Conservation (phyloP, 2,888 invertebrate species). For the Leptinotarsa juncta region DNA sequence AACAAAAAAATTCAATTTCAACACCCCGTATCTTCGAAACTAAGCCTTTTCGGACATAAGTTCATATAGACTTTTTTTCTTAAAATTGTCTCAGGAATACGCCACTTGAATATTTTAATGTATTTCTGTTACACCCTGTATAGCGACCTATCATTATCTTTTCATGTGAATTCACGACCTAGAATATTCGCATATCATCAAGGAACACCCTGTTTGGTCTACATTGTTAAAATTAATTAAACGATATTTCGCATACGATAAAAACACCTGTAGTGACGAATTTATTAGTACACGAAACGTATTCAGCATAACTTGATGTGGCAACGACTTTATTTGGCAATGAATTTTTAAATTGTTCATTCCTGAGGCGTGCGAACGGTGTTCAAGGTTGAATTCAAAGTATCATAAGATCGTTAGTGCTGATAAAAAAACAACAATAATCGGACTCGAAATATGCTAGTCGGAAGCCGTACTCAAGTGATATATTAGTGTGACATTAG, state of each 20-base stretch:
- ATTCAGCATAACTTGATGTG: constrained; percentile 24
- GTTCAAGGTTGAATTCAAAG: constrained; percentile 30
- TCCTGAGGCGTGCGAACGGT: constrained; percentile 24
- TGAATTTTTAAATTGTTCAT: constrained; percentile 29
- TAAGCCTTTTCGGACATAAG: too few species aligned
- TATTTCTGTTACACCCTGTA: too few species aligned
- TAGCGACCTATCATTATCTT: too few species aligned
- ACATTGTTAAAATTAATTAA: neutral
- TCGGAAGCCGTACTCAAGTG: neutral
- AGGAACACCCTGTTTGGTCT: neutral
- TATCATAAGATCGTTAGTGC: constrained; percentile 8
- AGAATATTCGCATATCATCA: too few species aligned
- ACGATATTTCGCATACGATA: neutral
- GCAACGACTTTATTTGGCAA: constrained; percentile 31
- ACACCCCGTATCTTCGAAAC: too few species aligned
- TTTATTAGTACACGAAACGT: constrained; percentile 3
- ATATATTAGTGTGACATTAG: neutral
- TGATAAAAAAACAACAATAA: neutral
- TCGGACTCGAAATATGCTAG: neutral
- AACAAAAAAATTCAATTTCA: too few species aligned
- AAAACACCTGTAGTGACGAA: constrained; percentile 23
- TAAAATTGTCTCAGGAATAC: too few species aligned
- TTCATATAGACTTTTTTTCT: too few species aligned
- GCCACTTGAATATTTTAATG: too few species aligned
- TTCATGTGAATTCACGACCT: too few species aligned